Conservation (phyloP, 2,888 invertebrate genomes). For the Euproctis similis region DNA sequence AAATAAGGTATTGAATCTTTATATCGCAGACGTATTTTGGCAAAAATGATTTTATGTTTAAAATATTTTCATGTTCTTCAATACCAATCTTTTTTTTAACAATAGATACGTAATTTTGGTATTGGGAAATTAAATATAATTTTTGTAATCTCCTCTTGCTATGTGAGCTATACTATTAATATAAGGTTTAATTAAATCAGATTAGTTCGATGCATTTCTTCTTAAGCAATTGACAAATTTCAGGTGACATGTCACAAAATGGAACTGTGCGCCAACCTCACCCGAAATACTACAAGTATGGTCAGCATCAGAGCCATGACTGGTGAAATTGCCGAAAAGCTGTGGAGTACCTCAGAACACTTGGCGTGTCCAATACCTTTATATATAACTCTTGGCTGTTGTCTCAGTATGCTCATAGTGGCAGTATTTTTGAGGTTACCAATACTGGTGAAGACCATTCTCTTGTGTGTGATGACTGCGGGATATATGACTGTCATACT, state of each 20-base stretch:
- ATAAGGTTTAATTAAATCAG: too few relatives aligned
- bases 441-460: slow-evolving; percentile 85
- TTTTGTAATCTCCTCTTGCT: too few relatives aligned
- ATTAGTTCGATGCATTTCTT: too few relatives aligned
- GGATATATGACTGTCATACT: slow-evolving; percentile 88
- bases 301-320: slow-evolving; percentile 59
- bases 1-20: too few relatives aligned
- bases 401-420: slow-evolving; percentile 88
- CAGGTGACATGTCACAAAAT: slow-evolving; percentile 66
- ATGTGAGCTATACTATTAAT: too few relatives aligned
- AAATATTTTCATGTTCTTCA: too few relatives aligned
- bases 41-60: too few relatives aligned
- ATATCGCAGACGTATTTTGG: too few relatives aligned
- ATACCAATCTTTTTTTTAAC: too few relatives aligned
- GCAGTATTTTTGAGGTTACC: slow-evolving; percentile 89
- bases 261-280: slow-evolving; percentile 55
- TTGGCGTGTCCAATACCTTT: slow-evolving; percentile 89
- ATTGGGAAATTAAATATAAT: too few relatives aligned
- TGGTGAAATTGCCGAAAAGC: slow-evolving; percentile 40
- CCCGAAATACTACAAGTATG: slow-evolving; percentile 68
- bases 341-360: slow-evolving; percentile 77
- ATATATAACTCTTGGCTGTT: slow-evolving; percentile 89
- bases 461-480: slow-evolving; percentile 85
- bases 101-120: too few relatives aligned
- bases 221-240: slow-evolving; percentile 16